Conservation (phyloP, 2,888 invertebrate genomes). For the Phaedon cochleariae region DNA sequence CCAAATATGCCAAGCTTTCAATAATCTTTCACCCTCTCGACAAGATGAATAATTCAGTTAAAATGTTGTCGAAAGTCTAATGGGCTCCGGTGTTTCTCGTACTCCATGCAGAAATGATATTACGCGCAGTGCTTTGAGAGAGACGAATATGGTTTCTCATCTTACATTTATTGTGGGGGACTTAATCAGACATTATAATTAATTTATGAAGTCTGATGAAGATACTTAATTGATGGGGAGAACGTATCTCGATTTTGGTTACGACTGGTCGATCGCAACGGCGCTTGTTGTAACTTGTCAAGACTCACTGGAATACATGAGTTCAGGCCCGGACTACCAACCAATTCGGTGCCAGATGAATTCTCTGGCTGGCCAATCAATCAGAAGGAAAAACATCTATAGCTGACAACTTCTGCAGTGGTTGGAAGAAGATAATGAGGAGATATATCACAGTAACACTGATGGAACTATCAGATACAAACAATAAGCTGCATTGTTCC, state of each 20-base stretch:
- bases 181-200: constrained; percentile 63
- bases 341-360: too few species aligned
- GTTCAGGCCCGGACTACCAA: too few species aligned
- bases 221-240: constrained; percentile 49
- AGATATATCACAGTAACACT: too few species aligned
- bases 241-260: constrained; percentile 30
- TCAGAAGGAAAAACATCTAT: too few species aligned
- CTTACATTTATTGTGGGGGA: constrained; percentile 56
- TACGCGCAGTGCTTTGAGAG: constrained; percentile 38
- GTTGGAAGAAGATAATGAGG: too few species aligned
- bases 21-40: constrained; percentile 1
- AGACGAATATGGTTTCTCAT: constrained; percentile 42
- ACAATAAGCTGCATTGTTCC: too few species aligned
- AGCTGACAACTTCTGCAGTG: too few species aligned
- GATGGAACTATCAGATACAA: too few species aligned
- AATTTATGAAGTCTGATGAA: constrained; percentile 62
- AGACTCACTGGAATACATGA: too few species aligned
- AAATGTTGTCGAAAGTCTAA: constrained; percentile 23
- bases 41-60: constrained; percentile 16
- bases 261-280: background rate
- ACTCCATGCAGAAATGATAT: constrained; percentile 40
- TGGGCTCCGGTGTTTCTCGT: constrained; percentile 34
- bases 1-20: background rate
- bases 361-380: too few species aligned
- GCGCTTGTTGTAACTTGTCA: background rate